Conservation (phyloP, 1,140 invertebrate genomes). For the Pseudachorutes palmiensis region DNA sequence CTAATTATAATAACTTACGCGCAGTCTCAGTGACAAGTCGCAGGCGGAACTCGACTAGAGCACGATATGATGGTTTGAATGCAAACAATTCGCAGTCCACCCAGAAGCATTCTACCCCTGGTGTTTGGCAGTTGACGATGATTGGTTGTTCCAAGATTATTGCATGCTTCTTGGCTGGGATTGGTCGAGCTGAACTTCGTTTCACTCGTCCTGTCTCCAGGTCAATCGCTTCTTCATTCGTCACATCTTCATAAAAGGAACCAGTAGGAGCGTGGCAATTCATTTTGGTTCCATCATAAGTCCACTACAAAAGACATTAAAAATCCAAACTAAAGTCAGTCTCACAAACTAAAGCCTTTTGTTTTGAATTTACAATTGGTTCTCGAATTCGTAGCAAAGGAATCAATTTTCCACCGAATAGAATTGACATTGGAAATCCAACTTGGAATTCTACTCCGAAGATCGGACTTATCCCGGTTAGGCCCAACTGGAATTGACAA, state of each 20-base stretch:
- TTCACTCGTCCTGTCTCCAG: not conserved
- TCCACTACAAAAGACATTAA: not conserved
- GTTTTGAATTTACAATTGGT: slow-evolving; percentile 8
- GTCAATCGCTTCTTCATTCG: not conserved
- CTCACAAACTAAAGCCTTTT: too few species aligned
- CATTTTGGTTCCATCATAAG: slow-evolving; percentile 3
- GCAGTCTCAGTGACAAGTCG: slow-evolving; percentile 7
- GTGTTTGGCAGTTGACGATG: not conserved
- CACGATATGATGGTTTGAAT: slow-evolving; percentile 1
- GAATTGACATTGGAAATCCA: not conserved
- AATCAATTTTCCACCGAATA: not conserved
- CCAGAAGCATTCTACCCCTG: not conserved
- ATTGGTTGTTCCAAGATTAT: not conserved
- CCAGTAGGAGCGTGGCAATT: not conserved
- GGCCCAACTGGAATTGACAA: not conserved
- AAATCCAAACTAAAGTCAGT: too few species aligned
- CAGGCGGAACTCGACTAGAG: slow-evolving; percentile 7
- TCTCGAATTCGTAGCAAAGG: slow-evolving; percentile 9
- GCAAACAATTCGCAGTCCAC: not conserved
- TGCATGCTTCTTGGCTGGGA: not conserved
- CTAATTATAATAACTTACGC: not conserved
- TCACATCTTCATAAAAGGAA: not conserved
- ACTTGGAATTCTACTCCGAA: not conserved
- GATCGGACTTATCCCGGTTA: slow-evolving; percentile 8
- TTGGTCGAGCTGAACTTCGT: not conserved